phyloP scores from a whole-genome alignment of 2,797 vertebrate species.

The Champsocephalus esox region DNA sequence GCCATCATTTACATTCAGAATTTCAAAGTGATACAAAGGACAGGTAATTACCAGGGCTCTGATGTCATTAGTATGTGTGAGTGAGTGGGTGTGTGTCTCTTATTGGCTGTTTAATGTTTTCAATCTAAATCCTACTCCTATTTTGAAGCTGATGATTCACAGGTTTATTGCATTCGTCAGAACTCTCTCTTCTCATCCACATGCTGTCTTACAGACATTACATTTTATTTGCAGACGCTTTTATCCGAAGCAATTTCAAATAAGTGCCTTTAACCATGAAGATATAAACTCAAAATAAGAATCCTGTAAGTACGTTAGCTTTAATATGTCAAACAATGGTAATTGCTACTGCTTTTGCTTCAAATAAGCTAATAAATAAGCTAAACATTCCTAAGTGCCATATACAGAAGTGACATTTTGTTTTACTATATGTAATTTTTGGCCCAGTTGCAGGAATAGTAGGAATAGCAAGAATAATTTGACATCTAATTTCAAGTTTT shows the following conservation, averaged over 20 bases:
- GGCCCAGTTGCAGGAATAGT: no score
- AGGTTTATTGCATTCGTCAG: background rate
- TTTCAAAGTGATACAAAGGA: constrained; percentile 15
- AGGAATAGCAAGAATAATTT: no score
- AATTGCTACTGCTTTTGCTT: no score
- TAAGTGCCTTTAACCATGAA: no score
- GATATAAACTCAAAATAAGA: no score
- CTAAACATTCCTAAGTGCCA: no score
- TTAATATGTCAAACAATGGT: no score
- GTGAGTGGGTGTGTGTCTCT: background rate
- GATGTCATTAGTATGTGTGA: constrained; percentile 7
- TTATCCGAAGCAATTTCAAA: no score
- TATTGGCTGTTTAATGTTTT: constrained; percentile 2
- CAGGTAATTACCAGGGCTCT: constrained; percentile 21
- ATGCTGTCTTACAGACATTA: background rate
- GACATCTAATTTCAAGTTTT: background rate
- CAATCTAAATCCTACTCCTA: background rate
- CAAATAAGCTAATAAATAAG: no score
- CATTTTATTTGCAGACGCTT: background rate
- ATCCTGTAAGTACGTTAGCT: no score
- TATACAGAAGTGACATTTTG: no score
- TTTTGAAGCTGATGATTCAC: background rate
- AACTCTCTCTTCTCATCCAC: background rate
- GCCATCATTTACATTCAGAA: constrained; percentile 43
- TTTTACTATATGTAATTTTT: no score